phyloP scores from a whole-genome alignment of 2,113 vertebrate species.

The Sebastes fasciatus region DNA sequence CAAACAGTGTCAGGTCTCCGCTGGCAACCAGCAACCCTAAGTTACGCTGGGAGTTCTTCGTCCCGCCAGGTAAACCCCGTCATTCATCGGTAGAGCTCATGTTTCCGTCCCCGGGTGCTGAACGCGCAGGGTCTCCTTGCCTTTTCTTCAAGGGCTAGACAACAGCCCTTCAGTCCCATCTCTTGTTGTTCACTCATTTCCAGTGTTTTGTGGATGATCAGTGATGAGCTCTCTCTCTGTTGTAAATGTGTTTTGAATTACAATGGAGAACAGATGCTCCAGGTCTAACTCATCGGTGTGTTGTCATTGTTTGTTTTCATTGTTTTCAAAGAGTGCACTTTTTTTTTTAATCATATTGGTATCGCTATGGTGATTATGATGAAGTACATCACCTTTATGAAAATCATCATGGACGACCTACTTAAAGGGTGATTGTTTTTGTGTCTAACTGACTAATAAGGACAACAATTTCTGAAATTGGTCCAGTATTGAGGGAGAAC shows the following conservation, averaged over 20 bases:
- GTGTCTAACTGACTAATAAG: too few species aligned
- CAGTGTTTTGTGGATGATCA: constrained; percentile 10
- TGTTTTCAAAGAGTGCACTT: neutral
- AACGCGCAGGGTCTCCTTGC: constrained; percentile 40
- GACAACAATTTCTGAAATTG: too few species aligned
- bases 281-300: constrained; percentile 16
- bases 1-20: constrained; percentile 82
- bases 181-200: constrained; percentile 17
- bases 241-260: constrained; percentile 8
- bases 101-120: constrained; percentile 10
- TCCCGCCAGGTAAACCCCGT: constrained; percentile 89
- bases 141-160: neutral
- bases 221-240: constrained; percentile 4
- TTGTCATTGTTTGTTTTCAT: neutral
- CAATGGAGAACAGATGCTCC: neutral
- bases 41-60: constrained; percentile 94
- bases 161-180: constrained; percentile 10
- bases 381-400: neutral
- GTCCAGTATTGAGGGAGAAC: too few species aligned
- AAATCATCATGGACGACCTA: neutral
- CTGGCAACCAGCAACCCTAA: constrained; percentile 90
- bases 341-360: neutral
- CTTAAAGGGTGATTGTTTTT: neutral
- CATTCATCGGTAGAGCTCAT: constrained; percentile 50
- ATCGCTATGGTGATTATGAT: neutral